A percentile compares a stretch with the other conserved stretches of the same genome.
Evolutionary conservation across 2,888 invertebrate genomes (phyloP).

Genomic region (Microdon myrmicae): DNA sequence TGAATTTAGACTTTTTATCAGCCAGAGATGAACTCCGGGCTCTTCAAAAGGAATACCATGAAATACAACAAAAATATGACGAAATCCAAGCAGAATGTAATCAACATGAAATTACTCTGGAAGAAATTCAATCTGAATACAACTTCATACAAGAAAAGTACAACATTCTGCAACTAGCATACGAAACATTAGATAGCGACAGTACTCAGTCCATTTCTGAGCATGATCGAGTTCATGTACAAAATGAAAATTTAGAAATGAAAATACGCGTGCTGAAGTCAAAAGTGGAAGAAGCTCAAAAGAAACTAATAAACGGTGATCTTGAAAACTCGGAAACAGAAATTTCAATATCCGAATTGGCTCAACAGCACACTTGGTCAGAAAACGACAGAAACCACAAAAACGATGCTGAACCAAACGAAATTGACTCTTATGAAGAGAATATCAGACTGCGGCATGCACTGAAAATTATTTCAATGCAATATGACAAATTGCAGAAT

Average conservation of each 20-base stretch:
- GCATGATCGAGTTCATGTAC: constrained; percentile 54
- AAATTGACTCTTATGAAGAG: constrained; percentile 26
- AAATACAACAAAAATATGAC: constrained; percentile 56
- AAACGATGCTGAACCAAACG: constrained; percentile 6
- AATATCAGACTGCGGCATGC: constrained; percentile 54
- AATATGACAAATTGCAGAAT: constrained; percentile 64
- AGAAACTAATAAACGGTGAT: constrained; percentile 51
- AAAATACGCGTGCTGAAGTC: constrained; percentile 57
- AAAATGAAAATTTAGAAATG: constrained; percentile 56
- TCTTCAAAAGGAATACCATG: constrained; percentile 53
- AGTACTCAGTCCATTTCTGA: constrained; percentile 52
- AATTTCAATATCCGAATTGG: constrained; percentile 23
- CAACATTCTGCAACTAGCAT: constrained; percentile 55
- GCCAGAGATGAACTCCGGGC: constrained; percentile 23
- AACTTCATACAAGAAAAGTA: constrained; percentile 57
- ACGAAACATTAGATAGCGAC: constrained; percentile 54
- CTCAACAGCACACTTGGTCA: constrained; percentile 5
- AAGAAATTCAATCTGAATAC: constrained; percentile 57
- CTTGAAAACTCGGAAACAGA: constrained; percentile 32
- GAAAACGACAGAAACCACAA: constrained; percentile 17
- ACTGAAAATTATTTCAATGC: constrained; percentile 59
- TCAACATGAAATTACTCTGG: constrained; percentile 53
- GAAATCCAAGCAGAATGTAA: constrained; percentile 55
- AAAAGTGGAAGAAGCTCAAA: constrained; percentile 56
- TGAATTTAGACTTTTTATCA: constrained; percentile 52